Evolutionary conservation across 2,888 invertebrate species (phyloP), one percentile per base, ranked within the genome.

Genomic region (Eudasyphora cyanicolor): DNA sequence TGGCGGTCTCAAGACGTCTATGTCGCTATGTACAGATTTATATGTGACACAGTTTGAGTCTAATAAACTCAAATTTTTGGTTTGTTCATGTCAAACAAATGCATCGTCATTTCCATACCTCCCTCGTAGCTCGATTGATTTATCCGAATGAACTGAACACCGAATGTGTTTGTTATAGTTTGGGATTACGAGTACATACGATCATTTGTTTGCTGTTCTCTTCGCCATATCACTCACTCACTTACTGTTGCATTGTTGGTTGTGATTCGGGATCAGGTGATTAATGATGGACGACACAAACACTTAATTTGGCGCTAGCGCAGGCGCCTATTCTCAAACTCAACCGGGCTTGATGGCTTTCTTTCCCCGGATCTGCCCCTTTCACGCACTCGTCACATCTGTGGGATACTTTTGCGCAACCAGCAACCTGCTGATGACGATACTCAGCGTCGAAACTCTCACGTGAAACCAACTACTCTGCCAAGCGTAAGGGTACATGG

Each of bases 281-380:
- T 90, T 90, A 90, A 90, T 90, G 90, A 87, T 86, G 82, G 89
- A 87, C 88, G 89, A 90, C 90, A 89, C 89, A 90, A 90, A 90
- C 90, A 90, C 89, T 90, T 90, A 90, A 90, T 90, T 90, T 90
- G 89, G 89, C 90, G 89, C 89, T 86, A 85, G 86, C 87, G 87
- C 88, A 89, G 90, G 90, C 90, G 90, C 90, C 90, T 87, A 86
- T 42, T 38, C 42, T 42, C 67, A 38, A 42, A 17, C 21, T 14
- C 60, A 21, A 0, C 12, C 21, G 2, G 35, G 10, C 67, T 21
- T 42, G 42, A 67, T 21, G 14, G 67, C 21, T 24, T 24, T 24
- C n/a, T 67, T 67, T 10, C 67, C 38, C 21, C 24, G 60, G 14
- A 35, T 12, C 57, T 57, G 27, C 27, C 19, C 70, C 38, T 71